phyloP scores from a whole-genome alignment of 1,140 invertebrate species.

The Pseudomyrmex pallidus region DNA sequence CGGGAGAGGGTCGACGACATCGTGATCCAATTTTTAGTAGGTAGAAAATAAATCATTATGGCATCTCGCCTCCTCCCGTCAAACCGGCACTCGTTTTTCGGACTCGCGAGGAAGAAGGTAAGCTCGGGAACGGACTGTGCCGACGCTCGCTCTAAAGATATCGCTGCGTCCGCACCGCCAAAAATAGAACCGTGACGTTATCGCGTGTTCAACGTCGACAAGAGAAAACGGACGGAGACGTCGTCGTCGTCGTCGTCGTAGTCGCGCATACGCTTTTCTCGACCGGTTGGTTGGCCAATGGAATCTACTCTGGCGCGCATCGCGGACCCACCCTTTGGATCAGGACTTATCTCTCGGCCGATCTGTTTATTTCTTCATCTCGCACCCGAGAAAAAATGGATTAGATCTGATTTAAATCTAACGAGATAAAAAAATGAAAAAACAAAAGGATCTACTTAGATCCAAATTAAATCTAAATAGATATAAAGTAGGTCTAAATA shows the following conservation, averaged over 20 bases:
- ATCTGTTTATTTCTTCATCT: not conserved
- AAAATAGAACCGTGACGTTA: conserved; percentile 81
- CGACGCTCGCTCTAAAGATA: conserved; percentile 80
- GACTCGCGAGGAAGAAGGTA: conserved; percentile 60
- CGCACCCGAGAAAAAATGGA: no score
- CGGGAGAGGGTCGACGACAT: not conserved
- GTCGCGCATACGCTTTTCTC: not conserved
- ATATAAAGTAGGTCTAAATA: no score
- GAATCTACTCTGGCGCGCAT: not conserved
- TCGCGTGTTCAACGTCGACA: conserved; percentile 63
- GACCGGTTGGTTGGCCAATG: not conserved
- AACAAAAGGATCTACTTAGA: no score
- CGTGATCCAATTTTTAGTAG: conserved; percentile 37
- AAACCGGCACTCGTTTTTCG: conserved; percentile 43
- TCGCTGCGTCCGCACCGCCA: conserved; percentile 79
- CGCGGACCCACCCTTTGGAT: not conserved
- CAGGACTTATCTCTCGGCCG: not conserved
- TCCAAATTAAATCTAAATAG: no score
- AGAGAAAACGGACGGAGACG: conserved; percentile 42
- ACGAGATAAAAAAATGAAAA: no score
- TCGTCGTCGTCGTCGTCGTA: not conserved
- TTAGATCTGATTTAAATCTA: no score
- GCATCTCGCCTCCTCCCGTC: conserved; percentile 38
- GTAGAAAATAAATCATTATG: conserved; percentile 59
- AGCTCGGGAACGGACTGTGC: conserved; percentile 72